Evolutionary conservation across 2,888 invertebrate species (phyloP), one percentile per base, ranked within the genome.

Genomic region (Dyspetes luteomarginatus): DNA sequence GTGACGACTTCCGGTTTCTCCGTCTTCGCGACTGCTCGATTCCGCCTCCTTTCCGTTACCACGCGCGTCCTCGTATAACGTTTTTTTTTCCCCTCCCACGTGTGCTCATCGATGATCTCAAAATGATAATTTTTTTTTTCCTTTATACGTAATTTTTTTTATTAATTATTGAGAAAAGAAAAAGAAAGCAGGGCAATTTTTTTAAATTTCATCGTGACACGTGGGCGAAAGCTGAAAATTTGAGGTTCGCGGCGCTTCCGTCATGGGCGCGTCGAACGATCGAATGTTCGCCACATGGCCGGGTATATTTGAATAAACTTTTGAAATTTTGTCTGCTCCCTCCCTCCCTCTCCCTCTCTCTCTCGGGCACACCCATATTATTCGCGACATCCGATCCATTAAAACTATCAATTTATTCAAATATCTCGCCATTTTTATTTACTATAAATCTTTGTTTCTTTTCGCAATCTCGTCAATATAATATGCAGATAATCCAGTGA

Each of bases 361-460:
- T 45, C 24, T 5, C 52, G 36, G 73, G 36, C 78, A 78, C 78
- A 68, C 78, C 78, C 78, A 78, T 68, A n/a, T n/a, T n/a, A n/a
- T n/a, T n/a, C n/a, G n/a, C n/a, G n/a, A n/a, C n/a, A n/a, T n/a
- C n/a, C n/a, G n/a, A n/a, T n/a, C n/a, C n/a, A n/a, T n/a, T n/a
- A n/a, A n/a, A n/a, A n/a, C n/a, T n/a, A n/a, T n/a, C n/a, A n/a
- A n/a, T n/a, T n/a, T n/a, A n/a, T n/a, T n/a, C n/a, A n/a, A n/a
- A n/a, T n/a, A n/a, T n/a, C n/a, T n/a, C n/a, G n/a, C n/a, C n/a
- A n/a, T n/a, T n/a, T n/a, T n/a, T n/a, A n/a, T n/a, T n/a, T n/a
- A n/a, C n/a, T n/a, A n/a, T n/a, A n/a, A n/a, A n/a, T n/a, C n/a
- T n/a, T n/a, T n/a, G n/a, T n/a, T n/a, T n/a, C n/a, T n/a, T n/a